A percentile compares a stretch with the other conserved stretches of the same genome.
These are phyloP conservation scores for Zeuzera pyrina DNA, from an alignment of 2,888 invertebrate genomes.

Conservation along the genomic window DNA sequence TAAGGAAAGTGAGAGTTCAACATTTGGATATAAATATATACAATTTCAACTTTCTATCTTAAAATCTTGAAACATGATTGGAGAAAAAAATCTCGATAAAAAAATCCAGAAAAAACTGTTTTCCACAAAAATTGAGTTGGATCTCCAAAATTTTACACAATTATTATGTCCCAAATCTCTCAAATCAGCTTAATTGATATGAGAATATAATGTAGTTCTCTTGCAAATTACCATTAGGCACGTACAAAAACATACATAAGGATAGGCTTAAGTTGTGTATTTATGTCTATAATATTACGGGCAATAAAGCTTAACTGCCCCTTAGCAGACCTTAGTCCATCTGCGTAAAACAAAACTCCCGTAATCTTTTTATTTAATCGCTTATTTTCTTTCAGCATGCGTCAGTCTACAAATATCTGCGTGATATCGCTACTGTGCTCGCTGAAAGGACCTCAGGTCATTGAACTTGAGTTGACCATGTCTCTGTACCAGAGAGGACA, in stretches of 20 bases:
- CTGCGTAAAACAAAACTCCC: neutral
- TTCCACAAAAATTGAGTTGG: too few species aligned
- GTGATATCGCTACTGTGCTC: conserved; percentile 81
- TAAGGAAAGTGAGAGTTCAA: too few species aligned
- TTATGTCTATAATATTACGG: neutral
- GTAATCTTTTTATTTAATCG: neutral
- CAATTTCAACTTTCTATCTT: too few species aligned
- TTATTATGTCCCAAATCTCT: too few species aligned
- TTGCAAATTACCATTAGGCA: neutral
- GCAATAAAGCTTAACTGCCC: neutral
- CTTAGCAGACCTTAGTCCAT: neutral
- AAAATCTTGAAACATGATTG: too few species aligned
- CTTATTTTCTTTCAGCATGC: conserved; percentile 45
- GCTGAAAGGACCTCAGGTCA: conserved; percentile 90
- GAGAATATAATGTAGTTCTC: neutral
- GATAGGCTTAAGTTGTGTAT: neutral
- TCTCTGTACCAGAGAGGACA: conserved; percentile 81
- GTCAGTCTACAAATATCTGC: conserved; percentile 78
- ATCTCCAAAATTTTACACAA: too few species aligned
- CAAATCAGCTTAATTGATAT: too few species aligned
- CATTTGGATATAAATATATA: too few species aligned
- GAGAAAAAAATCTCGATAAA: too few species aligned
- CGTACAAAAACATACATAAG: neutral
- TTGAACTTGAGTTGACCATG: conserved; percentile 91
- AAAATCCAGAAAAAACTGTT: too few species aligned